Evolutionary conservation across 2,797 vertebrate genomes (phyloP), one percentile per base, ranked within the genome.

Genomic region (Presbytis comata): DNA sequence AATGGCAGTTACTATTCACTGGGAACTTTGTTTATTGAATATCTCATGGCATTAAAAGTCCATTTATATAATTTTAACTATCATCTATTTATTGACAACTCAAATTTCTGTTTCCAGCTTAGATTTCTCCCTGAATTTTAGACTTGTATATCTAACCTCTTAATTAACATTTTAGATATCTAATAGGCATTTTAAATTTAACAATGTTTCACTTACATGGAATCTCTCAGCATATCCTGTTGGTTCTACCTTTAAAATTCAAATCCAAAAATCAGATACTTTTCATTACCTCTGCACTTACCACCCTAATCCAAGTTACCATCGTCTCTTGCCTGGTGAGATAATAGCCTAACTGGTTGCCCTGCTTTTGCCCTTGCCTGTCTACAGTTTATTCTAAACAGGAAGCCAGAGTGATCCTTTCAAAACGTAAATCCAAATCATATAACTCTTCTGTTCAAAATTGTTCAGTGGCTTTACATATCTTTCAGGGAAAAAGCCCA

Each of bases 161-260:
- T 79, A 72, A 46, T 50, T 92, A 46, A 84, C 39, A 89, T 92
- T 96, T 93, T 89, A 33, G 61, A 33, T 64, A 64, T 75, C 50
- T 92, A 85, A 80, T 74, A 92, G 84, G 30, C 89, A 94, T 96
- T 94, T 92, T 74, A 86, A 93, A 95, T 70, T 91, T 83, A 92
- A n/a, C 33, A 87, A 84, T 16, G n/a, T 92, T 91, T 19, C 16
- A 84, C 33, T 78, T 95, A 46, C 7, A 4, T 81, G 92, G 30
- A 74, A 14, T 89, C 17, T 95, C 48, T 93, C 64, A 93, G 50
- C 83, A 94, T 61, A 85, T 74, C 19, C 53, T 84, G 14, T 86
- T 59, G 74, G 55, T 83, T 83, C 36, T 83, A 53, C 48, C 82
- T 90, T 90, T 87, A 87, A 87, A 72, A 76, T 50, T 50, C 21